phyloP scores from a whole-genome alignment of 2,888 invertebrate genomes.

The Byasa hedistus region DNA sequence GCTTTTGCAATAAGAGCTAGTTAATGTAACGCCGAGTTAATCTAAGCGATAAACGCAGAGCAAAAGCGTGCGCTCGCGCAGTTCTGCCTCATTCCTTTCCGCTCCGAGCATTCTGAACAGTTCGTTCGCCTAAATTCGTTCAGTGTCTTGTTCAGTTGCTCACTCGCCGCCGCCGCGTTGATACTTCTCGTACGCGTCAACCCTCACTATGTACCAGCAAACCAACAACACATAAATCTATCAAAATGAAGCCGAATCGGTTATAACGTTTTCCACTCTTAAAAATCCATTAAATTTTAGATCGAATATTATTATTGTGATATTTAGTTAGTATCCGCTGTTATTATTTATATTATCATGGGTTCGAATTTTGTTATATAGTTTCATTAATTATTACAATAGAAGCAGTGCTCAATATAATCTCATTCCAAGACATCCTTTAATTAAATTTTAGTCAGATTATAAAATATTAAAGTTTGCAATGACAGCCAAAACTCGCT shows the following conservation, averaged over 20 bases:
- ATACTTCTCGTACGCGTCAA: slow-evolving; percentile 61
- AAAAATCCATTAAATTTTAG: slow-evolving; percentile 71
- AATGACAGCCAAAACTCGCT: slow-evolving; percentile 78
- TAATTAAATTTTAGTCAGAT: slow-evolving; percentile 53
- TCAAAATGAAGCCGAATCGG: slow-evolving; percentile 79
- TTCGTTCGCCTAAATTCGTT: slow-evolving; percentile 58
- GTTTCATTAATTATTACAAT: slow-evolving; percentile 56
- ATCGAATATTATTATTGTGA: slow-evolving; percentile 78
- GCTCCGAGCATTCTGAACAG: slow-evolving; percentile 60
- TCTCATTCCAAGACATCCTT: slow-evolving; percentile 77
- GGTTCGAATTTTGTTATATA: slow-evolving; percentile 69
- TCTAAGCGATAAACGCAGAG: slow-evolving; percentile 71
- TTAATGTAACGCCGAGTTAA: slow-evolving; percentile 42
- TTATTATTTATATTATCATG: slow-evolving; percentile 72
- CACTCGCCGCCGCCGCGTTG: slow-evolving; percentile 68
- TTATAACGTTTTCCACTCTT: slow-evolving; percentile 72
- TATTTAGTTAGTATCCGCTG: slow-evolving; percentile 75
- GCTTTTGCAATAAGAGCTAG: slow-evolving; percentile 71
- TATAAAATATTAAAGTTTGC: slow-evolving; percentile 51
- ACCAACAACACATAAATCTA: slow-evolving; percentile 78
- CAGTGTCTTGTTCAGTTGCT: slow-evolving; percentile 65
- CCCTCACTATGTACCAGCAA: slow-evolving; percentile 74
- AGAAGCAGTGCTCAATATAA: slow-evolving; percentile 76
- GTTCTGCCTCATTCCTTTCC: slow-evolving; percentile 68
- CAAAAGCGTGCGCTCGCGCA: slow-evolving; percentile 78